Evolutionary conservation across 2,888 invertebrate genomes (phyloP).

Genomic region (Sicus ferrugineus): DNA sequence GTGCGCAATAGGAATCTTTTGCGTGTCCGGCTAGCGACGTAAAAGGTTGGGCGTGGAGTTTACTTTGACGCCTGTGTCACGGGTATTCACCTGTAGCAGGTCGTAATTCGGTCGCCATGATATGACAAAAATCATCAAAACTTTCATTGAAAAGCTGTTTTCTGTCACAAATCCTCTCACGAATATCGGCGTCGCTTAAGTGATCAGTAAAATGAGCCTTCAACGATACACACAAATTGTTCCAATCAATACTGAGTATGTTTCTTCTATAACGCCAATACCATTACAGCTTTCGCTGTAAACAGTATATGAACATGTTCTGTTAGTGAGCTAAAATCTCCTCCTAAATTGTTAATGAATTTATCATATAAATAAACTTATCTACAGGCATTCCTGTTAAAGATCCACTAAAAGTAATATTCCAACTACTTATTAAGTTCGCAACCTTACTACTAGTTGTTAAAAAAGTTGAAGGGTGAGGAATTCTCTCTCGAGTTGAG

Average conservation of each 20-base stretch:
- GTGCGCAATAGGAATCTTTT: no score
- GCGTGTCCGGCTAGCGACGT: no score
- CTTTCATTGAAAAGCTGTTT: slow-evolving; percentile 30
- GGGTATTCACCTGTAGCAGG: no score
- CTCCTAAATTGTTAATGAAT: slow-evolving; percentile 31
- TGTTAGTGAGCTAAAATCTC: no score
- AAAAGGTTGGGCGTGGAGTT: no score
- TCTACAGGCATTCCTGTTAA: no score
- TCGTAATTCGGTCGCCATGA: no score
- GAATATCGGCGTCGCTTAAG: slow-evolving; percentile 31
- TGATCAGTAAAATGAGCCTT: slow-evolving; percentile 27
- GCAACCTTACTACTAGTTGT: slow-evolving; percentile 23
- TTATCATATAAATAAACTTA: slow-evolving; percentile 36
- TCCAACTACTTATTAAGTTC: no score
- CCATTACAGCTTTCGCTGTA: slow-evolving; percentile 33
- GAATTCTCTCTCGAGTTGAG: background rate
- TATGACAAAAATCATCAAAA: slow-evolving; percentile 35
- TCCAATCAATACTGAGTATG: slow-evolving; percentile 22
- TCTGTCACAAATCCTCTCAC: slow-evolving; percentile 33
- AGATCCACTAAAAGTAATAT: no score
- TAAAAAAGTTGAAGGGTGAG: slow-evolving; percentile 10
- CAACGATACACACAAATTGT: slow-evolving; percentile 9
- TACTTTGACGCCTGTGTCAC: no score
- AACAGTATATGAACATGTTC: no score
- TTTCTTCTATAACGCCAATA: slow-evolving; percentile 32